Percentiles rank a stretch among this genome's conserved stretches.
Evolutionary conservation across 2,797 vertebrate genomes (phyloP).

Genomic region (Danio jaintianensis): DNA sequence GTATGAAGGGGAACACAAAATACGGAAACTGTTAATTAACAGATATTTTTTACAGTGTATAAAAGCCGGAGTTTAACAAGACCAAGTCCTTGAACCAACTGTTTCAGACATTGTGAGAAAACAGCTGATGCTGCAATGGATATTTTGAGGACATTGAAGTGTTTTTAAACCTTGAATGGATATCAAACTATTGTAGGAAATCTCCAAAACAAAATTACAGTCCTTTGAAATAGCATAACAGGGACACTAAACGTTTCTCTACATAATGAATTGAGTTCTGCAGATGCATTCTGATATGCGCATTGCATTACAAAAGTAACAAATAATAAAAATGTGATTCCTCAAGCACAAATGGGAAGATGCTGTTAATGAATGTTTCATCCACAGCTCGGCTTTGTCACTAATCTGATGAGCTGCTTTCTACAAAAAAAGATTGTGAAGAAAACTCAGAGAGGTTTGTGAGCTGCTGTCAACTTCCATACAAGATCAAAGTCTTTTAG

Average conservation of each 20-base stretch:
- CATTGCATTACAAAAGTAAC: neutral
- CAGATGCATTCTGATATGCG: neutral
- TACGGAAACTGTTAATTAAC: no score
- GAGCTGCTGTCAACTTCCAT: constrained; percentile 7
- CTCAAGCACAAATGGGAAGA: neutral
- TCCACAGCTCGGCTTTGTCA: constrained; percentile 1
- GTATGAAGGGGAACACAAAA: no score
- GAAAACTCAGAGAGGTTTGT: neutral
- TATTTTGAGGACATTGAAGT: no score
- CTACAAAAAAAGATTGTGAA: neutral
- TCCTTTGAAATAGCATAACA: no score
- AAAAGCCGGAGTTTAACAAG: no score
- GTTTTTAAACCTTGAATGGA: no score
- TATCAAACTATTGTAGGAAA: no score
- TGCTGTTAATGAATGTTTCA: neutral
- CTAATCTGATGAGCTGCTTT: neutral
- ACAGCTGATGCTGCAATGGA: no score
- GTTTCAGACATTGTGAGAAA: no score
- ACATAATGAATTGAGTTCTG: neutral
- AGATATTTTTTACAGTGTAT: no score
- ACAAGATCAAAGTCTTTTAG: neutral
- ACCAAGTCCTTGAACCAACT: no score
- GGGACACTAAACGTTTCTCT: neutral
- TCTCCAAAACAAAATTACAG: no score
- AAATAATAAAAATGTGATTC: neutral